Conservation (phyloP, 1,140 invertebrate genomes). For the Hetaerina americana region DNA sequence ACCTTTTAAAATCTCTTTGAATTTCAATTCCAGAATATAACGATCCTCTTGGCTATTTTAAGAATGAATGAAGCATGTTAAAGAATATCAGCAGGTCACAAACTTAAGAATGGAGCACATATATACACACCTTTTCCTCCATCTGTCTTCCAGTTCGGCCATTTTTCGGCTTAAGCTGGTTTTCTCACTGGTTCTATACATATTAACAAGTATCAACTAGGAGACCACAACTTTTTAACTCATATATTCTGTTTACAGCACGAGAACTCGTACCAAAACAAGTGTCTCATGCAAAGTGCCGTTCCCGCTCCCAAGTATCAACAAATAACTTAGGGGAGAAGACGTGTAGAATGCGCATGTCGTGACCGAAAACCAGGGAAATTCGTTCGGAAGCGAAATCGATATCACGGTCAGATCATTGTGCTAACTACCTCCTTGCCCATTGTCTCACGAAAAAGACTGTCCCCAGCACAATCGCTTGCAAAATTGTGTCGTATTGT, state of each 20-base stretch:
- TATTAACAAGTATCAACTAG: too few species aligned
- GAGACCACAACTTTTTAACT: too few species aligned
- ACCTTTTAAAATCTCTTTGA: slow-evolving; percentile 16
- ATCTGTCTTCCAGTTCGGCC: slow-evolving; percentile 27
- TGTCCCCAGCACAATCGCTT: too few species aligned
- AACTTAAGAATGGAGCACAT: background rate
- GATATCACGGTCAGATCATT: background rate
- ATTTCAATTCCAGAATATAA: slow-evolving; percentile 28
- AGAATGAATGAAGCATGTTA: background rate
- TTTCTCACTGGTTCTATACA: background rate
- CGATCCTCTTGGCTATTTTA: slow-evolving; percentile 31
- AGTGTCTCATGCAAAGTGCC: too few species aligned
- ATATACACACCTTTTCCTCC: slow-evolving; percentile 25
- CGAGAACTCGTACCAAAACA: too few species aligned
- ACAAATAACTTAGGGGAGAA: background rate
- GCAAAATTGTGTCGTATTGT: too few species aligned
- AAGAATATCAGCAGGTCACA: background rate
- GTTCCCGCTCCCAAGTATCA: background rate
- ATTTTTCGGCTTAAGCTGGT: slow-evolving; percentile 20
- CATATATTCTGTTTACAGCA: too few species aligned
- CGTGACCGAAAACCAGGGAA: background rate
- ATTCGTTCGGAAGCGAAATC: background rate
- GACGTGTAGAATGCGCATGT: background rate
- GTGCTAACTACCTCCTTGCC: background rate
- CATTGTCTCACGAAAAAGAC: background rate